Base-by-base conservation (phyloP, 2,113 vertebrate genomes). In the Sakesphorus luctuosus region DNA sequence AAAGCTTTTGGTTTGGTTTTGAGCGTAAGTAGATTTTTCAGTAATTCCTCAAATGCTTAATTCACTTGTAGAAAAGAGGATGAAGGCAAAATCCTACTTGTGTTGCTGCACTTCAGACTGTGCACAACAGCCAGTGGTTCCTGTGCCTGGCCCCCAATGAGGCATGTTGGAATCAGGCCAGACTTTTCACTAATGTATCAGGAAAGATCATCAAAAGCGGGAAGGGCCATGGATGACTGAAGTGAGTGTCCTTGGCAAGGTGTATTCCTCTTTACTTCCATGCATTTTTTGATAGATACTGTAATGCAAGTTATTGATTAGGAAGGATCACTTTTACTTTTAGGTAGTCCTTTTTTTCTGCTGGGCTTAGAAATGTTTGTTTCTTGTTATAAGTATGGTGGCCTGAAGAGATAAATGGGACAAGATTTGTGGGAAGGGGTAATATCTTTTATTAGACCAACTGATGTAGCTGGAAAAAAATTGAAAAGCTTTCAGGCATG, bases 31-130 rank as follows among this genome's bases (percentile, higher is more conserved):
- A 53, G 82, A 73, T 91, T 89, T 93, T 62, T 58, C 71, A 49
- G 25, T 85, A 89, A 68, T 91, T 92, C 67, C 63, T 79, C 36
- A 86, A 91, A 69, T 69, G 55, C n/a, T 80, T 83, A 76, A 91
- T 66, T 82, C 50, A n/a, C 3, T 58, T 81, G 53, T 62, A 46
- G 67, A 65, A 93, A 87, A 94, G 35, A 91, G 63, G 58, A 88
- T 95, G 58, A 96, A 94, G 36, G 55, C 66, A 79, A 80, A 91
- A 76, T 87, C 74, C 62, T 52, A 3, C 26, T 66, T 3, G 0
- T 13, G 33, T 26, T 79, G 67, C 62, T 69, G 18, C 49, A 83
- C 43, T 55, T 75, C 24, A 65, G 7, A 25, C 79, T 74, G 18
- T 26, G 17, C 55, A 20, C 2, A 25, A 10, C 56, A 89, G 68